These are phyloP conservation scores for Heteromormyrus szaboi DNA, from an alignment of 2,797 vertebrate species.

Conservation along the genomic window DNA sequence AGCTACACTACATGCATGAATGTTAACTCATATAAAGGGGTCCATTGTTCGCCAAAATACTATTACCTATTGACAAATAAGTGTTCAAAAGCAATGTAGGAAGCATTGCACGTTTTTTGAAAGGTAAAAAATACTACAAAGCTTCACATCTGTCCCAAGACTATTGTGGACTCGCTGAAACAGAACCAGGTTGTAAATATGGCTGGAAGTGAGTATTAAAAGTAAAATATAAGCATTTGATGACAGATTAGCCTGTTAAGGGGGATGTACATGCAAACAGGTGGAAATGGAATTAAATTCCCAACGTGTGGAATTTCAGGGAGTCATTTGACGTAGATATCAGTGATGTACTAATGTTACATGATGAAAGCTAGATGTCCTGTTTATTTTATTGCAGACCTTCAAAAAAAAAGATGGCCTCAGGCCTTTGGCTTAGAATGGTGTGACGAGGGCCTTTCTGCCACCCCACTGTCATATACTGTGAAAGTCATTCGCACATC, in stretches of 20 bases:
- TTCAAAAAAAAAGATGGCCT: background rate
- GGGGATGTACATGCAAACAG: background rate
- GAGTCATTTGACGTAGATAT: background rate
- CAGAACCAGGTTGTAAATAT: background rate
- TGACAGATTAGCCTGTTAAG: background rate
- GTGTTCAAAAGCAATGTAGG: background rate
- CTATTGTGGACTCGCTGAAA: background rate
- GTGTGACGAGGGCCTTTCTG: background rate
- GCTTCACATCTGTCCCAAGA: background rate
- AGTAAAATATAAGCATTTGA: background rate
- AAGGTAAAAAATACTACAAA: background rate
- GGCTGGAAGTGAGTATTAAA: background rate
- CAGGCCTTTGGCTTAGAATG: background rate
- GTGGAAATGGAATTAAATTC: background rate
- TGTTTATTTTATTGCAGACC: background rate
- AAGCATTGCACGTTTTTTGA: background rate
- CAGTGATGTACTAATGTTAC: background rate
- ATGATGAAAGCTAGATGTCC: background rate
- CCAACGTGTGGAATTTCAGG: background rate
- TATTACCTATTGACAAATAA: background rate
- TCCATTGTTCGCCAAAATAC: background rate
- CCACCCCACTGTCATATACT: conserved; percentile 25
- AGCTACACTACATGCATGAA: background rate
- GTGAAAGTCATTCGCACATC: conserved; percentile 38
- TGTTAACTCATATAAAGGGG: background rate